Percentiles rank a stretch among this genome's conserved stretches.
phyloP scores from a whole-genome alignment of 2,888 invertebrate species.

The Pachliopta kotzebuea region DNA sequence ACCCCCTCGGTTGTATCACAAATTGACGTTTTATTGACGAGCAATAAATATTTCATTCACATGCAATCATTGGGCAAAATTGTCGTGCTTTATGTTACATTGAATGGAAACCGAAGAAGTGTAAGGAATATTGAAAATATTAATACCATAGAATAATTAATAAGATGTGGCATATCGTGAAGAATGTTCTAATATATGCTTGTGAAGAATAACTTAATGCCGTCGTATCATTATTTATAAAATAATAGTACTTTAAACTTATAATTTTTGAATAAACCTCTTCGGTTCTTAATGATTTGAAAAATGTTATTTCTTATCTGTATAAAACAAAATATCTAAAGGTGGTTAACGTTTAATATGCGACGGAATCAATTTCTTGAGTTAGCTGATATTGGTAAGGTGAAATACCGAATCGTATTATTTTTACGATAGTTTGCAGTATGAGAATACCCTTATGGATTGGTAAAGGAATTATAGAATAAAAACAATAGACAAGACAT shows the following conservation, averaged over 20 bases:
- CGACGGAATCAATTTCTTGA: conserved; percentile 38
- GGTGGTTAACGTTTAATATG: conserved; percentile 4
- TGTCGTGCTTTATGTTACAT: not conserved
- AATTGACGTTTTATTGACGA: conserved; percentile 33
- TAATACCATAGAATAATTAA: no score
- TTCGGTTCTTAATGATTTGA: no score
- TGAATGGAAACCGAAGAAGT: no score
- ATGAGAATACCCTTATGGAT: conserved; percentile 37
- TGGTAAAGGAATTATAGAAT: conserved; percentile 27
- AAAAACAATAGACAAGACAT: conserved; percentile 15
- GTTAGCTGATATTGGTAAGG: conserved; percentile 35
- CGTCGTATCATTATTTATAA: no score
- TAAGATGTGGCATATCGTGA: no score
- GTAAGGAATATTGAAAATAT: no score
- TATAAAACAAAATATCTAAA: no score
- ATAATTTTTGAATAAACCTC: no score
- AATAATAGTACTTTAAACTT: no score
- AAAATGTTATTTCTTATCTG: no score
- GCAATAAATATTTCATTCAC: conserved; percentile 30
- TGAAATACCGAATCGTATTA: conserved; percentile 43
- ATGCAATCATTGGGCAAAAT: conserved; percentile 24
- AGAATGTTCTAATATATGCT: no score
- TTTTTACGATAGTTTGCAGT: conserved; percentile 42
- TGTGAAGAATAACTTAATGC: no score
- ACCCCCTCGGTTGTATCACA: conserved; percentile 28